These are phyloP conservation scores for Nerophis ophidion DNA, from an alignment of 2,113 vertebrate species.

Conservation along the genomic window DNA sequence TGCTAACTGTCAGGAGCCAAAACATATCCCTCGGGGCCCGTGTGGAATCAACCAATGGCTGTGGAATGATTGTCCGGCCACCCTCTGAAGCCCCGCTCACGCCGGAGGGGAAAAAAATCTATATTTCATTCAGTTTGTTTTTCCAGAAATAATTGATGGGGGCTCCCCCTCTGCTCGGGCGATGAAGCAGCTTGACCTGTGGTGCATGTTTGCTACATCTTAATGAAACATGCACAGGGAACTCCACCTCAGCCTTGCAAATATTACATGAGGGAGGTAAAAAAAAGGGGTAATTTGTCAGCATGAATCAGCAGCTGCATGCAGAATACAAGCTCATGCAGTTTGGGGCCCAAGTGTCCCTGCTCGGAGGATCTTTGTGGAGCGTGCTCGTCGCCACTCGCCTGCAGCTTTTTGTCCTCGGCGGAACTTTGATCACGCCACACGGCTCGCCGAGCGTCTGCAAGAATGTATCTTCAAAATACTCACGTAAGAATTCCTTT, in stretches of 20 bases:
- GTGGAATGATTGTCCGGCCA: slow-evolving; percentile 20
- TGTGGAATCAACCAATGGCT: slow-evolving; percentile 29
- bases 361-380: not conserved
- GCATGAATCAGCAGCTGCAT: not conserved
- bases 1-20: too few relatives aligned
- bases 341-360: not conserved
- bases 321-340: not conserved
- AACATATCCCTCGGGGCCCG: not conserved
- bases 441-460: too few relatives aligned
- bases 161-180: slow-evolving; percentile 10
- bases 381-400: not conserved
- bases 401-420: not conserved
- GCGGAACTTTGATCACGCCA: not conserved
- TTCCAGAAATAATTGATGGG: slow-evolving; percentile 39
- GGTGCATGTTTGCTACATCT: slow-evolving; percentile 2
- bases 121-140: slow-evolving; percentile 8
- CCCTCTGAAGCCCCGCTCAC: slow-evolving; percentile 15
- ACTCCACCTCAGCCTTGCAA: not conserved
- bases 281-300: not conserved
- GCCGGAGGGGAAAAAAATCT: slow-evolving; percentile 25
- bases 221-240: not conserved
- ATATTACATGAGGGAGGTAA: not conserved
- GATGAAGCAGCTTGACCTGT: slow-evolving; percentile 10
- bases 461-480: too few relatives aligned
- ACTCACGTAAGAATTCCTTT: too few relatives aligned